These are phyloP conservation scores for Notoglanidium macrostoma DNA, from an alignment of 2,797 vertebrate genomes.

Conservation along the genomic window DNA sequence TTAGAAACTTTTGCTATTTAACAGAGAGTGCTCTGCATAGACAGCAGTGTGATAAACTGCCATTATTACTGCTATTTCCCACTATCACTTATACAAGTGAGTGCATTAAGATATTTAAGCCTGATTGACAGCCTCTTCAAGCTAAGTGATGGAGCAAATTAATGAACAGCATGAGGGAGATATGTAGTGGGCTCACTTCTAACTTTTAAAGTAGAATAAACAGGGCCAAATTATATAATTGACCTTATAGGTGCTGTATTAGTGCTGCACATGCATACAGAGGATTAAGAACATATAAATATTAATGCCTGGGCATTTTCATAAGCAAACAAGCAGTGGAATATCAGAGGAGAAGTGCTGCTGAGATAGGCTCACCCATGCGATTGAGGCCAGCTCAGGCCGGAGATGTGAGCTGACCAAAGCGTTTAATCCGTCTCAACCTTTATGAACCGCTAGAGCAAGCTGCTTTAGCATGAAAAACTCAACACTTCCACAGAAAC, in stretches of 20 bases:
- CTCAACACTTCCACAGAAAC: background rate
- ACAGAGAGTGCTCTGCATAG: conserved; percentile 33
- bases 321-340: conserved; percentile 72
- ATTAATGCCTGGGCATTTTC: conserved; percentile 76
- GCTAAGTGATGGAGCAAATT: conserved; percentile 69
- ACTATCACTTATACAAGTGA: conserved; percentile 62
- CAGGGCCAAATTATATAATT: conserved; percentile 74
- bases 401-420: background rate
- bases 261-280: conserved; percentile 69
- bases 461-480: conserved; percentile 7
- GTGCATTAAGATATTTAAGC: conserved; percentile 68
- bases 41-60: conserved; percentile 52
- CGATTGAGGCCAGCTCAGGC: background rate
- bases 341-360: conserved; percentile 73
- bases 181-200: conserved; percentile 65
- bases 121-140: conserved; percentile 73
- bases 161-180: conserved; percentile 66
- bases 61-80: conserved; percentile 54
- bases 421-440: conserved; percentile 6
- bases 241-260: conserved; percentile 73
- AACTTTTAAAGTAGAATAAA: conserved; percentile 74
- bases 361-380: background rate
- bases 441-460: background rate
- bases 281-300: conserved; percentile 78
- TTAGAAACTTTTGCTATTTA: conserved; percentile 48